phyloP scores from a whole-genome alignment of 1,140 invertebrate genomes.

The Harpegnathos saltator region DNA sequence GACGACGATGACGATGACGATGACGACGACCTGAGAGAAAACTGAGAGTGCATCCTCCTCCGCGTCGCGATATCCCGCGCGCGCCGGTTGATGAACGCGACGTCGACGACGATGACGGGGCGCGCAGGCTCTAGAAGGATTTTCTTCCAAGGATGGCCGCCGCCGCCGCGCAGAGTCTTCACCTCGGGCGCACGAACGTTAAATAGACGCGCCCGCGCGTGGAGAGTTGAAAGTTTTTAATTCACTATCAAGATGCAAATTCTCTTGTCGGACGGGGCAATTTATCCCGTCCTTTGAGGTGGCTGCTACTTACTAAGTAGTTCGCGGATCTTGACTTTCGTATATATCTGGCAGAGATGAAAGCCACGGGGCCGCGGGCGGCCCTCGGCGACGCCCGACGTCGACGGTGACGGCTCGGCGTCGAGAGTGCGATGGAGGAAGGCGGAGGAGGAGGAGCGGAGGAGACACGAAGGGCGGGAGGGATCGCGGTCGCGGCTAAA shows the following conservation, averaged over 20 bases:
- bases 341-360: conserved; percentile 54
- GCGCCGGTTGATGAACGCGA: conserved; percentile 64
- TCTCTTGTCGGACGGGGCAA: conserved; percentile 78
- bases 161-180: conserved; percentile 30
- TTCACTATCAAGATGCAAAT: conserved; percentile 83
- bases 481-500: conserved; percentile 31
- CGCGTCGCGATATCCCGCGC: conserved; percentile 16
- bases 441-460: too few species aligned
- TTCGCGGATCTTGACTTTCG: conserved; percentile 59
- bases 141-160: conserved; percentile 52
- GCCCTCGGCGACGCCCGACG: conserved; percentile 16
- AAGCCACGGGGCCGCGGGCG: conserved; percentile 53
- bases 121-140: conserved; percentile 20
- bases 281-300: conserved; percentile 77
- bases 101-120: background rate
- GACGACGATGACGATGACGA: too few species aligned
- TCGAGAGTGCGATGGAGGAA: background rate
- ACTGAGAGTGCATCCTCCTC: background rate
- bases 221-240: conserved; percentile 79
- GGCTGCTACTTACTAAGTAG: conserved; percentile 64
- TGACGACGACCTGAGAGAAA: too few species aligned
- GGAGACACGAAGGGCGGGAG: background rate
- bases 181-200: conserved; percentile 62
- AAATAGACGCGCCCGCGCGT: conserved; percentile 66
- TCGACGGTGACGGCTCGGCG: background rate